Base-by-base conservation (phyloP, 2,113 vertebrate genomes). In the Ptychochromis oligacanthus region DNA sequence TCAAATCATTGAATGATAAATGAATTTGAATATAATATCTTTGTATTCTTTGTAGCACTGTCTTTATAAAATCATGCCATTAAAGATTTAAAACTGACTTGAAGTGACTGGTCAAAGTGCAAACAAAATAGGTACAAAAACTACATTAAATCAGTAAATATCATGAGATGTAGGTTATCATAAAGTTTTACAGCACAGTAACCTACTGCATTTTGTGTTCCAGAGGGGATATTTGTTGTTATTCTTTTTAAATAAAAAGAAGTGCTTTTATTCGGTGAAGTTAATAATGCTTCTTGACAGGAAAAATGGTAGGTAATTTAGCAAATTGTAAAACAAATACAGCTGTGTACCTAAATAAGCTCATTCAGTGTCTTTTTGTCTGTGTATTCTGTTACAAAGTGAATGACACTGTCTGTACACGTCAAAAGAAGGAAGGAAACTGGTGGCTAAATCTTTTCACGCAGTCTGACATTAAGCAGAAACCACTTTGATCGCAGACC, bases 401-500 rank as follows among this genome's bases (percentile, higher is more conserved):
- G 43, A 12, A 2, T 12, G n/a, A 56, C 55, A n/a, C 11, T 6
- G 55, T 31, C 15, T 17, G 3, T 9, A 67, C 64, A 18, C n/a
- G n/a, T 72, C 67, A 54, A 12, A 1, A 54, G 26, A 54, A n/a
- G 67, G 67, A 72, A 72, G 67, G 67, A 72, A 72, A n/a, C 67
- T 34, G 52, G 67, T n/a, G 26, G 46, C 46, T 4, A 2, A 10
- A 20, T 75, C 52, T 75, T 75, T 70, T 81, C 34, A 61, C 46
- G 49, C 34, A 57, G 38, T 81, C 31, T 34, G 74, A 90, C 80
- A 75, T 75, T 67, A 75, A 80, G 57, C 54, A 78, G 38, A 60
- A 84, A 87, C 38, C 38, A 70, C 64, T 75, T 89, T 64, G 80
- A 81, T 81, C 59, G n/a, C 46, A 38, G 24, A 79, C 74, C 82